Evolutionary conservation across 1,140 invertebrate genomes (phyloP).

Genomic region (Conopomorpha cramerella): DNA sequence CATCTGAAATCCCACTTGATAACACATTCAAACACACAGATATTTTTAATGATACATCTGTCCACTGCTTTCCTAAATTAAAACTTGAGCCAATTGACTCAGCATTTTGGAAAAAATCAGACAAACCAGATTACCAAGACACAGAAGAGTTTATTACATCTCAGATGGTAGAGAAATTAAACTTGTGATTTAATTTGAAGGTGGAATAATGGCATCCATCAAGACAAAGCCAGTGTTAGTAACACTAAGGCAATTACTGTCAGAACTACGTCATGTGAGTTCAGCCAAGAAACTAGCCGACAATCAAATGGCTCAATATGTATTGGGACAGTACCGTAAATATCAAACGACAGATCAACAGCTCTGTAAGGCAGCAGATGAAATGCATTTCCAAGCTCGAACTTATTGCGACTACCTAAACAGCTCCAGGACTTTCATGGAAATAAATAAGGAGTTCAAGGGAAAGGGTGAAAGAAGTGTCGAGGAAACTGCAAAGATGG

Average conservation of each 20-base stretch:
- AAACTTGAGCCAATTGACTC: conserved; percentile 46
- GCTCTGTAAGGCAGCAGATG: conserved; percentile 78
- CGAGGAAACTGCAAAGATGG: conserved; percentile 77
- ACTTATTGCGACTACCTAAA: conserved; percentile 78
- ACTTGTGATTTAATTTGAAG: conserved; percentile 41
- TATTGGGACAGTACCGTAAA: conserved; percentile 72
- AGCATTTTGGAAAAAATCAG: conserved; percentile 62
- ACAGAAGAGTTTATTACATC: conserved; percentile 65
- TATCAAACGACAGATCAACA: conserved; percentile 79
- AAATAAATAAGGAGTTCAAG: conserved; percentile 73
- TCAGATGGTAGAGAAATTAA: conserved; percentile 42
- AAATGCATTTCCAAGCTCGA: conserved; percentile 71
- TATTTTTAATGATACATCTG: conserved; percentile 73
- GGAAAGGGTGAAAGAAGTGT: conserved; percentile 77
- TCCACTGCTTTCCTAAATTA: conserved; percentile 66
- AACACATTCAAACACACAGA: conserved; percentile 71
- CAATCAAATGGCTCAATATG: conserved; percentile 66
- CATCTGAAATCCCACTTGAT: conserved; percentile 64
- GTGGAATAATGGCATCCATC: conserved; percentile 42
- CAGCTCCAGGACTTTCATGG: conserved; percentile 67
- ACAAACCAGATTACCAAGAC: conserved; percentile 63
- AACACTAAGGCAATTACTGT: conserved; percentile 62
- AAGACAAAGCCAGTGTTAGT: conserved; percentile 53
- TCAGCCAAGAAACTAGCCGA: conserved; percentile 59
- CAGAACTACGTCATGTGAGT: conserved; percentile 63